A percentile compares a stretch with the other conserved stretches of the same genome.
These are phyloP conservation scores for Euthynnus affinis DNA, from an alignment of 2,797 vertebrate species.

Conservation along the genomic window DNA sequence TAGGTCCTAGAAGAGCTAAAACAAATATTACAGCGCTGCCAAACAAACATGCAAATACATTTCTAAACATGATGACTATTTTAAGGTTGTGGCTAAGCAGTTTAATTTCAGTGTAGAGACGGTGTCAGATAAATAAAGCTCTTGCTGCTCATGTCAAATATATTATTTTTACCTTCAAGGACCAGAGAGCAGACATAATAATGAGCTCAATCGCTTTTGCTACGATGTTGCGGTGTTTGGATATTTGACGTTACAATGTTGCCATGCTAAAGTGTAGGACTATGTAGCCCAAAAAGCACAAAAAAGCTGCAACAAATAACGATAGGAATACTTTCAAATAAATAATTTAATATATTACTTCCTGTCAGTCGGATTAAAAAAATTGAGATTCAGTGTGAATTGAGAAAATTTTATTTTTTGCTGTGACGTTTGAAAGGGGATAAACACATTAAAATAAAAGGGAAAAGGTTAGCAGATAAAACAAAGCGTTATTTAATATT, in stretches of 20 bases:
- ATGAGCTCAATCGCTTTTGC: conserved; percentile 32
- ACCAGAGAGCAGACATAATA: conserved; percentile 45
- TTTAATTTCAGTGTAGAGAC: fast-evolving
- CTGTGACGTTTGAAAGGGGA: fast-evolving
- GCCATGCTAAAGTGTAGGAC: neutral
- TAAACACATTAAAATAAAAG: neutral
- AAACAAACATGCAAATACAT: fast-evolving
- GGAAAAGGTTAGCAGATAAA: fast-evolving
- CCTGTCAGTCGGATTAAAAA: neutral
- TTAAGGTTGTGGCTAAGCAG: fast-evolving
- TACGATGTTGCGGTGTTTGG: conserved; percentile 10
- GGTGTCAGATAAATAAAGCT: fast-evolving
- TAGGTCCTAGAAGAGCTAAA: conserved; percentile 76
- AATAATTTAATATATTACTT: neutral
- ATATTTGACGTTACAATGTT: neutral
- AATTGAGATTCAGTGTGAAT: neutral
- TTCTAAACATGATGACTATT: fast-evolving
- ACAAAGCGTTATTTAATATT: neutral
- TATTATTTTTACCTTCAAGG: conserved; percentile 62
- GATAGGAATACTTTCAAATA: neutral
- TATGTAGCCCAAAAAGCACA: neutral
- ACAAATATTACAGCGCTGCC: fast-evolving
- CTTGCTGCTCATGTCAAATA: fast-evolving
- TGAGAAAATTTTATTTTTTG: no score
- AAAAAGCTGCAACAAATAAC: no score